phyloP scores from a whole-genome alignment of 2,888 invertebrate genomes.

The Harmothoe impar region DNA sequence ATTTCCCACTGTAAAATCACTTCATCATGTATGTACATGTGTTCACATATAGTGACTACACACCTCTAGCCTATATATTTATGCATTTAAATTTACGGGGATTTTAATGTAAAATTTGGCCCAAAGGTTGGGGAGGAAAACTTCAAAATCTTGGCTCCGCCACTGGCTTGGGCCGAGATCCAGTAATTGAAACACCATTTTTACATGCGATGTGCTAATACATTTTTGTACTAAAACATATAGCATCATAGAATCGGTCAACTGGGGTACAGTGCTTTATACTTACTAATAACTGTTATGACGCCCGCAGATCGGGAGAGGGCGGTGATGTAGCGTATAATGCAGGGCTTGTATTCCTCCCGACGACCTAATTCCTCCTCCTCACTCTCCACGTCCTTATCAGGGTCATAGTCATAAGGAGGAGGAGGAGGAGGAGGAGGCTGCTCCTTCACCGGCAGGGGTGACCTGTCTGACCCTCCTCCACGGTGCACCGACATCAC shows the following conservation, averaged over 20 bases:
- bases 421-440: conserved; percentile 8
- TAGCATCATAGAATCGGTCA: not conserved
- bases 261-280: too few relatives aligned
- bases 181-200: not conserved
- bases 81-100: too few relatives aligned
- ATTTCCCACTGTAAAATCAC: too few relatives aligned
- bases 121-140: too few relatives aligned
- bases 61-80: too few relatives aligned
- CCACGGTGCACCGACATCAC: not conserved
- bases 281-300: conserved; percentile 30
- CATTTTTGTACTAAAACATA: too few relatives aligned
- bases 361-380: not conserved
- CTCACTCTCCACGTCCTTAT: not conserved
- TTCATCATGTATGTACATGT: too few relatives aligned
- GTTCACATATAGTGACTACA: too few relatives aligned
- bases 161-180: too few relatives aligned
- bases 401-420: not conserved
- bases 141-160: too few relatives aligned
- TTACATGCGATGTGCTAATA: not conserved
- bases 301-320: conserved; percentile 3
- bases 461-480: not conserved
- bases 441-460: not conserved
- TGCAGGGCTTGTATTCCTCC: conserved; percentile 9
- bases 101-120: too few relatives aligned
- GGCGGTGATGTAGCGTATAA: conserved; percentile 48